Evolutionary conservation across 2,113 vertebrate genomes (phyloP), one percentile per base, ranked within the genome.

Genomic region (Aleadryas rufinucha): DNA sequence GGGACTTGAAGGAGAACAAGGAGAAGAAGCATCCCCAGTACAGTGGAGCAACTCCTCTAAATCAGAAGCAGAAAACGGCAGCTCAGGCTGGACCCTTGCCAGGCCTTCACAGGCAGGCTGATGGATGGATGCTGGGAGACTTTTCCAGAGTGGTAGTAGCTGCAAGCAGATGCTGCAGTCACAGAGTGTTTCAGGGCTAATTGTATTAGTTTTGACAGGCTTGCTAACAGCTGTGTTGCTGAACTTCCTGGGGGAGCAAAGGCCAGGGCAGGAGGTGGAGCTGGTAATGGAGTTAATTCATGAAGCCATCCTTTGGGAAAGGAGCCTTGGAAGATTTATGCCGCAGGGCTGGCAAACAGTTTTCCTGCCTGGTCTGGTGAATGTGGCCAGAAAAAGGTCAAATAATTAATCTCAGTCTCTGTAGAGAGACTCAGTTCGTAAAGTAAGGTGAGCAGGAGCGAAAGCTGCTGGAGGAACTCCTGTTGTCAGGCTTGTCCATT

Each of bases 281-380:
- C 60, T 76, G 33, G 44, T 56, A 13, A n/a, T n/a, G n/a, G n/a
- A n/a, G 44, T 61, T 70, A 70, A 78, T 47, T 45, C 26, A 16
- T 54, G 54, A 70, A 92, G 44, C 14, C 24, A 22, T 41, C 45
- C 0, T 11, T 21, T 16, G 17, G 30, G 47, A 80, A 66, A 61
- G 17, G 42, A 90, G 4, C 24, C 56, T 91, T 69, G 53, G n/a
- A 72, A 77, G 54, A 33, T 84, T 84, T n/a, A 33, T 76, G 13
- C 7, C 23, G 3, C 0, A 1, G 21, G 11, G 3, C 1, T 57
- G 41, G 41, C 66, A 71, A 82, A n/a, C n/a, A 18, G 6, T 37
- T 42, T 8, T 59, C 52, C 30, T 31, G 47, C 21, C 23, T 3
- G 2, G 6, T 60, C 12, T 70, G 31, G 22, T 76, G 45, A 17